Conservation (phyloP, 1,140 invertebrate species). For the Amphibalanus amphitrite region DNA sequence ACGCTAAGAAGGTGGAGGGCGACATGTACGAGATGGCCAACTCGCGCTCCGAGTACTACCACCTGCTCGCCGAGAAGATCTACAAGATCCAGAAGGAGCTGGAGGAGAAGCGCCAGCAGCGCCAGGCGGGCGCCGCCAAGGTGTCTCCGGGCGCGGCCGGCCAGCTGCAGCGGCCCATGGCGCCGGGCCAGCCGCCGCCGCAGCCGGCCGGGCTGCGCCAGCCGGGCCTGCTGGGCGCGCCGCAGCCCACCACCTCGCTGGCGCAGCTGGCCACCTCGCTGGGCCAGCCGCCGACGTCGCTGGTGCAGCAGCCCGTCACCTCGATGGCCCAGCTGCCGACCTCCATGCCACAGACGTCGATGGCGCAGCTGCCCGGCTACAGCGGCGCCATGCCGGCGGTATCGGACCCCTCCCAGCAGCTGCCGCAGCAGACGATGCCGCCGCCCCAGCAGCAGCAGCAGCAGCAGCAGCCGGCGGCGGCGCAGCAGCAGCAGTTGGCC, state of each 20-base stretch:
- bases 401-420: too few species aligned
- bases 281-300: neutral
- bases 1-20: constrained; percentile 96
- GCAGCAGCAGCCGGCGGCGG: too few species aligned
- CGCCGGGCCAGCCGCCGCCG: neutral
- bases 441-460: too few species aligned
- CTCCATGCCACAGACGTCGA: too few species aligned
- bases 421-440: too few species aligned
- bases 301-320: too few species aligned
- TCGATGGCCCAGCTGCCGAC: neutral
- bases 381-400: neutral
- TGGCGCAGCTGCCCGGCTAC: neutral
- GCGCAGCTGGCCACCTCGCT: too few species aligned
- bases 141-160: neutral
- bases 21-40: constrained; percentile 99
- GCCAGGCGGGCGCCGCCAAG: constrained; percentile 22
- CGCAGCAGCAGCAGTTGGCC: neutral
- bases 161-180: neutral
- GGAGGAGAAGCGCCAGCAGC: constrained; percentile 55
- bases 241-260: neutral
- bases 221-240: neutral
- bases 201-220: neutral
- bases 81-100: constrained; percentile 99
- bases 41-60: constrained; percentile 91
- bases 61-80: constrained; percentile 94